Evolutionary conservation across 2,888 invertebrate species (phyloP), one percentile per base, ranked within the genome.

Genomic region (Brachypterus glaber): DNA sequence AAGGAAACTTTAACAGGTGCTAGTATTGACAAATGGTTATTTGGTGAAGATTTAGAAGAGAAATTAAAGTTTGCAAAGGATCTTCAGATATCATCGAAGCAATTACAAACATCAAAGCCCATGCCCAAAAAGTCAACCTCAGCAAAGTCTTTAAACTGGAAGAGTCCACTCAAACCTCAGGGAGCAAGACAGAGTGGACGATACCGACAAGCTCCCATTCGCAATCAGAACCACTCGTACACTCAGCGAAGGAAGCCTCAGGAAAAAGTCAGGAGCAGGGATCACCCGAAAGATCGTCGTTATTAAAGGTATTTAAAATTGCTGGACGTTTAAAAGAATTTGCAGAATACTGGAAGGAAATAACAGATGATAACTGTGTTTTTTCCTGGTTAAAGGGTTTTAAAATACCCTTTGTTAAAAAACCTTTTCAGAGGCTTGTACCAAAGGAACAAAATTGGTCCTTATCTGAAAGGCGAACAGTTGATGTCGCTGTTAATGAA

Each of bases 351-450:
- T 41, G 34, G 35, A 7, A n/a, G 11, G n/a, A 24, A 24, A 8
- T 32, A 27, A 44, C 39, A 25, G 15, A 33, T 25, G 17, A 41
- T n/a, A 33, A 40, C 29, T 14, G 8, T 9, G 26, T 44, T 12
- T 33, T 44, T 35, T 39, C 39, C n/a, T 44, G 41, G 35, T 15
- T 44, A 8, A 21, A 37, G 12, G 44, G 44, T 9, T 33, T 17
- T 35, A 30, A 39, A 26, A 29, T 44, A 8, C 35, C 35, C 14
- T 37, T 38, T 24, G 7, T 27, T 26, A 32, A 25, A 16, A 37
- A 34, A 25, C 24, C 31, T 8, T 17, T 38, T 16, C 44, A 38
- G 35, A 16, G 8, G 12, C 16, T 15, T 9, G 11, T 15, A 5
- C 41, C 41, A 13, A 17, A 30, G n/a, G 8, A 29, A 36, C 16